Percentiles rank a stretch among this genome's conserved stretches.
Conservation (phyloP, 2,113 vertebrate species). For the Psettodes erumei region DNA sequence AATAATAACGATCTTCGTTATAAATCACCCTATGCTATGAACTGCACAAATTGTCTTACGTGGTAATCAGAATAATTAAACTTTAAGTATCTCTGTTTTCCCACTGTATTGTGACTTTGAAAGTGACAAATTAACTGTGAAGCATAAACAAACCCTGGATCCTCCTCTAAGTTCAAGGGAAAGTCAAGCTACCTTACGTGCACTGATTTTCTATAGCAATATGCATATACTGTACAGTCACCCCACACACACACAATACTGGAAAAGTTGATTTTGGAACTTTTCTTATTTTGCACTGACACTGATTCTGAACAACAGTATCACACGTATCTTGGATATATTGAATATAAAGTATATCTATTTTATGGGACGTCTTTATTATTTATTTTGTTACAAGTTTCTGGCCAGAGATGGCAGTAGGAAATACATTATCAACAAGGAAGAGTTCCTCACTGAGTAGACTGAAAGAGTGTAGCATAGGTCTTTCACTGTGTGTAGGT, state of each 20-base stretch:
- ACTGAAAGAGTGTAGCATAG: too few relatives aligned
- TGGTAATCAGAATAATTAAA: constrained; percentile 57
- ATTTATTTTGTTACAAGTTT: too few relatives aligned
- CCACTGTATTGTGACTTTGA: constrained; percentile 27
- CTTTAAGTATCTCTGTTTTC: constrained; percentile 24
- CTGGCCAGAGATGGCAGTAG: too few relatives aligned
- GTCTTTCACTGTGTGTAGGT: constrained; percentile 1
- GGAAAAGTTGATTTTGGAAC: not conserved
- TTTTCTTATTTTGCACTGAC: not conserved
- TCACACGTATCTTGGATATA: not conserved
- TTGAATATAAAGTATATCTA: not conserved
- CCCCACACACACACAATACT: not conserved
- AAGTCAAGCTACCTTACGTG: constrained; percentile 5
- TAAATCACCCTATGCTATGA: constrained; percentile 31
- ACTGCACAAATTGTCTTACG: constrained; percentile 29
- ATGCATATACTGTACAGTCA: not conserved
- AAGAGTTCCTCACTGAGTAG: too few relatives aligned
- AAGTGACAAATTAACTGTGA: constrained; percentile 41
- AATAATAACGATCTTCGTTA: constrained; percentile 39
- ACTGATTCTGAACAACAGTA: not conserved
- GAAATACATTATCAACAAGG: too few relatives aligned
- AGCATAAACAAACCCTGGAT: constrained; percentile 33
- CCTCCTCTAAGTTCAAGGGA: constrained; percentile 25
- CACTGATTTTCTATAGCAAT: constrained; percentile 6
- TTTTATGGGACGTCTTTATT: constrained; percentile 5